Percentiles rank a stretch among this genome's conserved stretches.
Conservation (phyloP, 2,113 vertebrate species). For the Corvus hawaiiensis region DNA sequence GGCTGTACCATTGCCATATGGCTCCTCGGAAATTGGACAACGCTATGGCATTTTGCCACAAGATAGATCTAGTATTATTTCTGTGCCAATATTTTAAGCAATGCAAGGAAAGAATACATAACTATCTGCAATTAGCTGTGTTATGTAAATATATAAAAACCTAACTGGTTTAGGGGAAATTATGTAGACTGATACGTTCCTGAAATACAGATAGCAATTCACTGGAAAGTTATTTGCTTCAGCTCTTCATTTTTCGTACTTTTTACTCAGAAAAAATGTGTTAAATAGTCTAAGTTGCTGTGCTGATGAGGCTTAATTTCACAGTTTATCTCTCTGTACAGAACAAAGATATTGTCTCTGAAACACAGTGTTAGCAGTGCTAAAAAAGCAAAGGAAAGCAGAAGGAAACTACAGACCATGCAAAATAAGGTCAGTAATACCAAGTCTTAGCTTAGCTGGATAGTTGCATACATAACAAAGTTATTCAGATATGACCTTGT, state of each 20-base stretch:
- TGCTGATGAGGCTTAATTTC: slow-evolving; percentile 28
- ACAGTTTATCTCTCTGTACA: slow-evolving; percentile 8
- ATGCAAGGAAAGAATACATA: slow-evolving; percentile 38
- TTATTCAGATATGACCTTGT: neutral
- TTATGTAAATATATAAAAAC: slow-evolving; percentile 41
- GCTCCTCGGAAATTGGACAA: slow-evolving; percentile 56
- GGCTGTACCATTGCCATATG: slow-evolving; percentile 71
- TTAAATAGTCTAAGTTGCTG: slow-evolving; percentile 24
- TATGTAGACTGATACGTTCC: neutral
- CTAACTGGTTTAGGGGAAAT: neutral
- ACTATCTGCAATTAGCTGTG: slow-evolving; percentile 38
- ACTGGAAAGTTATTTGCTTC: neutral
- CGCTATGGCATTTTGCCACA: slow-evolving; percentile 59
- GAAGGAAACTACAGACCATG: neutral
- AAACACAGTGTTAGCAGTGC: neutral
- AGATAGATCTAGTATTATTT: slow-evolving; percentile 58
- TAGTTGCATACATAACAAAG: neutral
- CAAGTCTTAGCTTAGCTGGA: neutral
- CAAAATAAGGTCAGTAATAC: neutral
- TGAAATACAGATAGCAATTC: slow-evolving; percentile 2
- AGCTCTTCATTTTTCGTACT: neutral
- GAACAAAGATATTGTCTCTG: neutral
- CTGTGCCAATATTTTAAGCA: slow-evolving; percentile 55
- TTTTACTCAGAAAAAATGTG: neutral
- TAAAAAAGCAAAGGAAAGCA: neutral